phyloP scores from a whole-genome alignment of 2,888 invertebrate species.

The Metacarcinus magister region DNA sequence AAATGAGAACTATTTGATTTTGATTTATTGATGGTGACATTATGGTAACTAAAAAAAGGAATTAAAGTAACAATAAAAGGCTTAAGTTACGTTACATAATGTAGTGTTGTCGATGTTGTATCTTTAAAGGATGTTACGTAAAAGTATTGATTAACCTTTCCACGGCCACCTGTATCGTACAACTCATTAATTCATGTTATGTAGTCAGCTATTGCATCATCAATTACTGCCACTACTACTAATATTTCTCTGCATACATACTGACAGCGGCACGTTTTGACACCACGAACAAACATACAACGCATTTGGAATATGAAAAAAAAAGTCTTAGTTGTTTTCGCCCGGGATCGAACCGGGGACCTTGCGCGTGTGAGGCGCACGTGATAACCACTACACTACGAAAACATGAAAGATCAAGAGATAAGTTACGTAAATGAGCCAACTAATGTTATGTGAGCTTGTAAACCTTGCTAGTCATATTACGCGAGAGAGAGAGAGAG shows the following conservation, averaged over 20 bases:
- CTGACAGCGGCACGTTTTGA: background rate
- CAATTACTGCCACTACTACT: background rate
- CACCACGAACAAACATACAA: background rate
- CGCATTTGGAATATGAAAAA: background rate
- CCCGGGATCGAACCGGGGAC: conserved; percentile 83
- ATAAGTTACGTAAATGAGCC: background rate
- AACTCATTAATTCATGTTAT: too few species aligned
- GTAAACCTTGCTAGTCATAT: too few species aligned
- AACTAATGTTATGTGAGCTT: too few species aligned
- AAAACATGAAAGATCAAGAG: conserved; percentile 68
- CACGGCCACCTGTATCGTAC: background rate
- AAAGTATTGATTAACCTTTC: background rate
- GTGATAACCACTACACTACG: conserved; percentile 83
- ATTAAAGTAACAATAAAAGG: background rate
- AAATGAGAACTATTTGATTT: too few species aligned
- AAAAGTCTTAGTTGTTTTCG: conserved; percentile 78
- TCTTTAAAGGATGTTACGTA: background rate
- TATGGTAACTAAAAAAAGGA: too few species aligned
- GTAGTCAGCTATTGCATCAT: too few species aligned
- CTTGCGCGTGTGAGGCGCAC: conserved; percentile 83
- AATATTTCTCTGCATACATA: background rate
- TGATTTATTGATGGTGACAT: too few species aligned
- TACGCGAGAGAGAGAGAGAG: too few species aligned
- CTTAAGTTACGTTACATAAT: background rate
- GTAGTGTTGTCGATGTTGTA: background rate